Evolutionary conservation across 2,113 vertebrate species (phyloP).

Genomic region (Puntigrus tetrazona): DNA sequence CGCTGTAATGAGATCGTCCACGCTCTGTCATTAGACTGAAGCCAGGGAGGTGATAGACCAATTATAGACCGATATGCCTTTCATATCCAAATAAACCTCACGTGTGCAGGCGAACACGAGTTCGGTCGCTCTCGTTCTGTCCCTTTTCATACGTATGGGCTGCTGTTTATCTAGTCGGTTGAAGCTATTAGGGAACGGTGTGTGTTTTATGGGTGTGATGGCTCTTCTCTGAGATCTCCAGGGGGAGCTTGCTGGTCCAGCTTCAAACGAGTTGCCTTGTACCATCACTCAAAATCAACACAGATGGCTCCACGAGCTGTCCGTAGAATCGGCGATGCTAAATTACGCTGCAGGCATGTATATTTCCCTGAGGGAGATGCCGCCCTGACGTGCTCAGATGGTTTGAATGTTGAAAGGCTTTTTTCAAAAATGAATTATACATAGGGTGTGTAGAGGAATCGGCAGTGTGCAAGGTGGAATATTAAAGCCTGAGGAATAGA

Average conservation of each 20-base stretch:
- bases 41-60: not conserved
- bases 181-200: not conserved
- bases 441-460: not conserved
- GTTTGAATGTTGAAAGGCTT: not conserved
- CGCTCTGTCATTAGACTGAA: constrained; percentile 13
- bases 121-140: not conserved
- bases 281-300: constrained; percentile 14
- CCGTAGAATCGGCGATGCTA: not conserved
- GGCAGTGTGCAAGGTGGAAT: not conserved
- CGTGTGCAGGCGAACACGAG: not conserved
- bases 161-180: constrained; percentile 5
- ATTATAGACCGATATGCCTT: not conserved
- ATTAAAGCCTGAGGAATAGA: not conserved
- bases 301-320: not conserved
- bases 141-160: not conserved
- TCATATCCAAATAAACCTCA: constrained; percentile 19
- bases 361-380: not conserved
- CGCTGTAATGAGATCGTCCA: not conserved
- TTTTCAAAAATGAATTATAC: not conserved
- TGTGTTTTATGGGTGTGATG: constrained; percentile 20
- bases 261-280: constrained; percentile 3
- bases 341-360: not conserved
- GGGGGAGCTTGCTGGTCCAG: not conserved
- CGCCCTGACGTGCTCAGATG: not conserved
- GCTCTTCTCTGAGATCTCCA: not conserved